phyloP scores from a whole-genome alignment of 2,113 vertebrate genomes.

The Otolemur garnettii region DNA sequence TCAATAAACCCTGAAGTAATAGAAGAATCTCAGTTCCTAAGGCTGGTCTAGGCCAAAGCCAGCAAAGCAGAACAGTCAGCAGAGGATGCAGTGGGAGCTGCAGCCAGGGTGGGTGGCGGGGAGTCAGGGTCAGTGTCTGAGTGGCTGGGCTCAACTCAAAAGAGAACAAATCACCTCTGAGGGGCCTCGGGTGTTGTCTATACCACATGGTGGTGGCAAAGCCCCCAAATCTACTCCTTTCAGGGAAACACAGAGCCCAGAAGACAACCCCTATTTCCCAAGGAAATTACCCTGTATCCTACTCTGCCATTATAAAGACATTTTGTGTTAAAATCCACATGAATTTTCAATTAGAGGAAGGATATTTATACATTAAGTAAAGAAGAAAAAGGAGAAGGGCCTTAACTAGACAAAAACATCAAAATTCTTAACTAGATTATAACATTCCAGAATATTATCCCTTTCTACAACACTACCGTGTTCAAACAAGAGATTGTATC shows the following conservation, averaged over 20 bases:
- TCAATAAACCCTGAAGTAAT: background rate
- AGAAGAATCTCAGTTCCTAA: background rate
- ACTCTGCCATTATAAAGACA: background rate
- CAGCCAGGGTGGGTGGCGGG: background rate
- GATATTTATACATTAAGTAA: background rate
- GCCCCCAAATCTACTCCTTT: background rate
- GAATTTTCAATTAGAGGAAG: background rate
- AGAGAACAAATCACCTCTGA: background rate
- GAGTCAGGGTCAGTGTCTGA: background rate
- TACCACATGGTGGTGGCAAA: background rate
- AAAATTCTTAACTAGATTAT: background rate
- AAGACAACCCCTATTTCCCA: background rate
- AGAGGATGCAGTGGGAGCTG: background rate
- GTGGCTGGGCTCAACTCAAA: too few relatives aligned
- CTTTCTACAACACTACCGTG: background rate
- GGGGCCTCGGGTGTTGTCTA: too few relatives aligned
- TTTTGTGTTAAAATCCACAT: background rate
- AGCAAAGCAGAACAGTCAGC: background rate
- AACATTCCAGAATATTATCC: background rate
- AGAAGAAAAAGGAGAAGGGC: background rate
- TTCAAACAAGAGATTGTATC: background rate
- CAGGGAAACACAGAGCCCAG: background rate
- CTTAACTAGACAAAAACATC: background rate
- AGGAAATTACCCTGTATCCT: background rate
- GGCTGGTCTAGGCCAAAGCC: background rate